Percentiles rank a stretch among this genome's conserved stretches.
Evolutionary conservation across 2,888 invertebrate species (phyloP).

Genomic region (Chymomyza procnemis): DNA sequence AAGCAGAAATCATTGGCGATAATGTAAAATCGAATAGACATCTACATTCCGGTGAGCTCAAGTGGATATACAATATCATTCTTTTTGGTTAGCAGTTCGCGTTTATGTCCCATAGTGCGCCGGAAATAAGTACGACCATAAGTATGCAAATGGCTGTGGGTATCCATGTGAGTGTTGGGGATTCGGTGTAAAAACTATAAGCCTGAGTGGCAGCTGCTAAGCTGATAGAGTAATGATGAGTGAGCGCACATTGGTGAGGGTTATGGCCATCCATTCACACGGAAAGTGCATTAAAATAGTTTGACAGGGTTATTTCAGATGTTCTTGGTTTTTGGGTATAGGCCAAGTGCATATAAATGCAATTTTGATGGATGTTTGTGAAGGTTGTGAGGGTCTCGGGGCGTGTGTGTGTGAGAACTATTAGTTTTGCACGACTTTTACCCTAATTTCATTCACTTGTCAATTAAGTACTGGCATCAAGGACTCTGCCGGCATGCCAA

Average conservation of each 20-base stretch:
- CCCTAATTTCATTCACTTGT: constrained; percentile 61
- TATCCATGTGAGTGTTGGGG: not conserved
- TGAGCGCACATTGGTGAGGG: not conserved
- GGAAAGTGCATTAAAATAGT: constrained; percentile 54
- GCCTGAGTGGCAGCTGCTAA: not conserved
- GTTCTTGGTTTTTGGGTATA: constrained; percentile 4
- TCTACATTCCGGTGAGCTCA: no score
- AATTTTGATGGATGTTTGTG: not conserved
- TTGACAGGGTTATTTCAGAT: constrained; percentile 23
- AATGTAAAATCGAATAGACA: no score
- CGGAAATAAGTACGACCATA: not conserved
- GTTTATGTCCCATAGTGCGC: not conserved
- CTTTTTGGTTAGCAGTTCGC: no score
- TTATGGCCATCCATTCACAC: constrained; percentile 16
- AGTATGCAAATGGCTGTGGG: not conserved
- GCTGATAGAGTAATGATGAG: not conserved
- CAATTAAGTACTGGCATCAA: constrained; percentile 61
- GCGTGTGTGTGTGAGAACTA: constrained; percentile 11
- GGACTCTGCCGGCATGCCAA: constrained; percentile 33
- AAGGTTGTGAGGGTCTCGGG: no score
- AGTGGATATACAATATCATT: no score
- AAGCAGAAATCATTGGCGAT: no score
- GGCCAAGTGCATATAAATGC: not conserved
- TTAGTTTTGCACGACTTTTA: constrained; percentile 20
- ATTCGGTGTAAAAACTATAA: not conserved